phyloP scores from a whole-genome alignment of 2,888 invertebrate genomes.

The Exephanes ischioxanthus region DNA sequence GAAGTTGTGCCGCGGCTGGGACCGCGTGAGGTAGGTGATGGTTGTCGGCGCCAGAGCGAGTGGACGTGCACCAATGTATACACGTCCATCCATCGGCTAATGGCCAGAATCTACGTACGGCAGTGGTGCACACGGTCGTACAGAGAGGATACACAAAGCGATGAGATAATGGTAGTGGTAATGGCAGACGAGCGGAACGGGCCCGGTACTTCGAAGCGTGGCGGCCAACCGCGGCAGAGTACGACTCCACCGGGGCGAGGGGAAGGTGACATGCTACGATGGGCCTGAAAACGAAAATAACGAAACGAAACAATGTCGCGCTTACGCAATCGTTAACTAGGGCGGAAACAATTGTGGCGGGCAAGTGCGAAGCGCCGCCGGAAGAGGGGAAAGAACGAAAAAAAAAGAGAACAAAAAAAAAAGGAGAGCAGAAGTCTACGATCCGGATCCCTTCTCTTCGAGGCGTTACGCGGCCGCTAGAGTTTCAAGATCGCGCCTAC shows the following conservation, averaged over 20 bases:
- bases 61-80: background rate
- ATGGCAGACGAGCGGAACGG: slow-evolving; percentile 62
- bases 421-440: slow-evolving; percentile 42
- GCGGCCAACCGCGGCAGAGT: slow-evolving; percentile 26
- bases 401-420: slow-evolving; percentile 8
- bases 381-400: slow-evolving; percentile 73
- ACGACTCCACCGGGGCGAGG: slow-evolving; percentile 32
- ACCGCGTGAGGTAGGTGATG: slow-evolving; percentile 68
- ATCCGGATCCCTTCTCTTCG: background rate
- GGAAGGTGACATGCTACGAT: slow-evolving; percentile 83
- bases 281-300: slow-evolving; percentile 84
- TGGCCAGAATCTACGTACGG: slow-evolving; percentile 12
- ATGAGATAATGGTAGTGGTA: slow-evolving; percentile 56
- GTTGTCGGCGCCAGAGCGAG: slow-evolving; percentile 49
- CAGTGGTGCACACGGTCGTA: background rate
- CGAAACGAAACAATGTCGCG: slow-evolving; percentile 84
- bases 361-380: slow-evolving; percentile 84
- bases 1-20: background rate
- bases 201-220: slow-evolving; percentile 53
- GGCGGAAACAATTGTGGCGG: slow-evolving; percentile 84
- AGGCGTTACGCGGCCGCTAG: background rate
- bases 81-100: slow-evolving; percentile 27
- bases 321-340: slow-evolving; percentile 83
- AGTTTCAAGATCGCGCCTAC: slow-evolving; percentile 12
- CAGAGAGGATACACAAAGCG: slow-evolving; percentile 25